Base-by-base conservation (phyloP, 2,113 vertebrate genomes). In the Sander vitreus region DNA sequence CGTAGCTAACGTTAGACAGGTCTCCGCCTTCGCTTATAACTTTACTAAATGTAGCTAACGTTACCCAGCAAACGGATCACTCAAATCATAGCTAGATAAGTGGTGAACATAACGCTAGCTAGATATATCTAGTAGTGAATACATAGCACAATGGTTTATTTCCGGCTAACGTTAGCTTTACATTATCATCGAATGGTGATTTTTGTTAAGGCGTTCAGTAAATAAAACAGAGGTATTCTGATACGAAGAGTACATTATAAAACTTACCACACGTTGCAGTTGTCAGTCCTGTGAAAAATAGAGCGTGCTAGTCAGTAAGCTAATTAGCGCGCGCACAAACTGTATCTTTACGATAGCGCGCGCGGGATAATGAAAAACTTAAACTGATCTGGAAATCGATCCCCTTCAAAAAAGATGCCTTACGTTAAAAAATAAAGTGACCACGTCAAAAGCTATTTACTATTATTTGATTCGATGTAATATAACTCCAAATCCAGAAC, bases 251-350 rank as follows among this genome's bases (percentile, higher is more conserved):
- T 5, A 6, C 63, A 25, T 8, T 1, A 6, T 47, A 9, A 23
- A 62, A 93, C 93, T 94, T 55, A 95, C 94, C 93, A 92, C 86
- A 80, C 83, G 82, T 82, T 78, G 16, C 51, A 58, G 71, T 76
- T 78, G 68, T 85, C 36, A 21, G 45, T 69, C 53, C 7, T 1
- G 73, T 9, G 69, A 54, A 86, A 63, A 90, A 81, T 13, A 14
- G 21, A 0, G 21, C 45, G 16, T 25, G 71, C 39, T 80, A 87
- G 66, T 86, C 62, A 7, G 21, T 89, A 87, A 91, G 89, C 88
- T 92, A 92, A 91, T 83, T 81, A 87, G 63, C 86, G 88, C 91
- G 86, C 80, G 71, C 83, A 39, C 83, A 21, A 15, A 76, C 51
- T 2, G 60, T 33, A 3, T 69, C 48, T 57, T 30, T 64, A 62